phyloP scores from a whole-genome alignment of 2,888 invertebrate species.

The Dendrolimus pini region DNA sequence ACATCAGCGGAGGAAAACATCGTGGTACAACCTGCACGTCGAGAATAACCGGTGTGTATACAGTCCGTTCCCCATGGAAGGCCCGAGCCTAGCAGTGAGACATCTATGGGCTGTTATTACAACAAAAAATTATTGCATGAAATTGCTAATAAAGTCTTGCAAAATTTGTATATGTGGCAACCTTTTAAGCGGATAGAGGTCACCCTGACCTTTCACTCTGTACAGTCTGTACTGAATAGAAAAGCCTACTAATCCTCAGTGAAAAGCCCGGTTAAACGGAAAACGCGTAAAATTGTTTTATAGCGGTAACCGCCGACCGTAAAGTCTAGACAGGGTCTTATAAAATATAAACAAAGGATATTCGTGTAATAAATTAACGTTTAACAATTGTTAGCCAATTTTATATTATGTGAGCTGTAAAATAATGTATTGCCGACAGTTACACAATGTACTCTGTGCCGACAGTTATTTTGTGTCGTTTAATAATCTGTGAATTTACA shows the following conservation, averaged over 20 bases:
- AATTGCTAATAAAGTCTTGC: no score
- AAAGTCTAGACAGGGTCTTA: constrained; percentile 2
- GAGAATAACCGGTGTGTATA: no score
- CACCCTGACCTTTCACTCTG: constrained; percentile 18
- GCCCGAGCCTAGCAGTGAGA: no score
- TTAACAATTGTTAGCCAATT: not conserved
- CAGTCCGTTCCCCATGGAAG: no score
- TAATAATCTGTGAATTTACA: not conserved
- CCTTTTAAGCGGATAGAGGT: constrained; percentile 7
- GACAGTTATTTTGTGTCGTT: not conserved
- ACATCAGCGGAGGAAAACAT: no score
- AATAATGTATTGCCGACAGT: not conserved
- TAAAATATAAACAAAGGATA: not conserved
- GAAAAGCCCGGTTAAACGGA: not conserved
- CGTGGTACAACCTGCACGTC: no score
- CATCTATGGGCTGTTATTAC: no score
- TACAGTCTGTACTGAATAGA: not conserved
- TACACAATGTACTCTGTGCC: no score
- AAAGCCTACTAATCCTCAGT: not conserved
- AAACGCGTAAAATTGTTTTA: not conserved
- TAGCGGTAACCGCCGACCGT: not conserved
- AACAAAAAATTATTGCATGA: no score
- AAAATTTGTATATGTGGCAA: no score
- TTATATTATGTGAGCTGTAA: not conserved
- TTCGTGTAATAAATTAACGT: not conserved